Evolutionary conservation across 2,113 vertebrate species (phyloP).

Genomic region (Casuarius casuarius): DNA sequence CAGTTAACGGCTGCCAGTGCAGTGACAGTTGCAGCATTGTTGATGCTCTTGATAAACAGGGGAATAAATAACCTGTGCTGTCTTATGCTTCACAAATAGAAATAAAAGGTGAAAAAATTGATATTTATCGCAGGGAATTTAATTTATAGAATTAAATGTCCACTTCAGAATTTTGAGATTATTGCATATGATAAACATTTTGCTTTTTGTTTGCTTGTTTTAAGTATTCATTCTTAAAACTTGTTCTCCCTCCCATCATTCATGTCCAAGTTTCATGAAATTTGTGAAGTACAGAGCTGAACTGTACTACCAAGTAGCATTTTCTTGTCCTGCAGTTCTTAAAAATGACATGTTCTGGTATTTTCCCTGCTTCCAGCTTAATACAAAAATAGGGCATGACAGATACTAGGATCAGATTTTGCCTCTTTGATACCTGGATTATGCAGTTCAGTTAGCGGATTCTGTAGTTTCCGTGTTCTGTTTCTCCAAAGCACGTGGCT

Average conservation of each 20-base stretch:
- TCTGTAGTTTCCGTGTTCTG: background rate
- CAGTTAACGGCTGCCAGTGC: background rate
- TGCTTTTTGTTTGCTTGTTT: background rate
- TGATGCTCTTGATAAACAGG: background rate
- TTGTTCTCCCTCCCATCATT: background rate
- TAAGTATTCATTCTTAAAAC: background rate
- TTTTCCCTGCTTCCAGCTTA: background rate
- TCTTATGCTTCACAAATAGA: background rate
- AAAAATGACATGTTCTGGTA: background rate
- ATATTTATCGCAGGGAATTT: background rate
- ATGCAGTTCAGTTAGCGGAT: background rate
- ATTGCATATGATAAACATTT: background rate
- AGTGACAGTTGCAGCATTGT: background rate
- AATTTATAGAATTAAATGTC: background rate
- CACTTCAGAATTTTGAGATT: background rate
- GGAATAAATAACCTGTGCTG: background rate
- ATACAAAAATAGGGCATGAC: background rate
- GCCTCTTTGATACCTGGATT: slow-evolving; percentile 28
- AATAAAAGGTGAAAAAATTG: background rate
- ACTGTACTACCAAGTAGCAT: background rate
- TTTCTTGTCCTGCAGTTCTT: background rate
- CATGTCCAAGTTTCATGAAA: background rate
- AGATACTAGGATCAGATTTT: background rate
- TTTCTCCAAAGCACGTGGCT: background rate
- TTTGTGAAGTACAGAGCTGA: background rate